Base-by-base conservation (phyloP, 2,113 vertebrate species). In the Bubalus kerabau region DNA sequence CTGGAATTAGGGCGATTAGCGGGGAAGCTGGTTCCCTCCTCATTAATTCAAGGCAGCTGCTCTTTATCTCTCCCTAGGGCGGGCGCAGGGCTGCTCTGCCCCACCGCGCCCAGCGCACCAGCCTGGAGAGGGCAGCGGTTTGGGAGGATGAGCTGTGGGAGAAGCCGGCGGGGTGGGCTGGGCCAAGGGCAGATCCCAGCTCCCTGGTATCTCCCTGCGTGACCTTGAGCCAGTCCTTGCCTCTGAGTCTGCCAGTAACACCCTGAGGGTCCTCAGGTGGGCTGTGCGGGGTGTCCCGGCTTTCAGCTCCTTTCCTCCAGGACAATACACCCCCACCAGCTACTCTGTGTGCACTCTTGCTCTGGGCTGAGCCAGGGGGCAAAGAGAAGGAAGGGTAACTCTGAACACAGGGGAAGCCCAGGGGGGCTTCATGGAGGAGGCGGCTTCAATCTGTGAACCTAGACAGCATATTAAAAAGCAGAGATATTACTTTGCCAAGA, bases 91-190 rank as follows among this genome's bases (percentile, higher is more conserved):
- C 50, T 7, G 23, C 74, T 26, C 32, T 43, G 15, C 36, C 50
- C n/a, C 32, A 3, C 15, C 7, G 1, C 0, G 14, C n/a, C 60
- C 52, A 5, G 36, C 1, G 2, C 26, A 7, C 24, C 30, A 5
- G 56, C 36, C 64, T 17, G 32, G 52, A 5, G 3, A 15, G 11
- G 2, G 23, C 43, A 23, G 28, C 7, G 0, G 16, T 3, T 7
- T 8, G 50, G 43, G 46, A 32, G 43, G 80, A 52, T 2, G 46
- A 5, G 62, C 6, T 2, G 7, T 40, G 28, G 48, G 30, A 50
- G 54, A 23, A 46, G 71, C 36, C 15, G 10, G 4, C 7, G 0
- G 50, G 28, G 28, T 23, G 59, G 3, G 9, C 32, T 1, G 52
- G n/a, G n/a, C 28, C 48, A 0, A 11, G 64, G 19, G 52, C 36